Conservation (phyloP, 2,113 vertebrate genomes). For the Prochilodus magdalenae region DNA sequence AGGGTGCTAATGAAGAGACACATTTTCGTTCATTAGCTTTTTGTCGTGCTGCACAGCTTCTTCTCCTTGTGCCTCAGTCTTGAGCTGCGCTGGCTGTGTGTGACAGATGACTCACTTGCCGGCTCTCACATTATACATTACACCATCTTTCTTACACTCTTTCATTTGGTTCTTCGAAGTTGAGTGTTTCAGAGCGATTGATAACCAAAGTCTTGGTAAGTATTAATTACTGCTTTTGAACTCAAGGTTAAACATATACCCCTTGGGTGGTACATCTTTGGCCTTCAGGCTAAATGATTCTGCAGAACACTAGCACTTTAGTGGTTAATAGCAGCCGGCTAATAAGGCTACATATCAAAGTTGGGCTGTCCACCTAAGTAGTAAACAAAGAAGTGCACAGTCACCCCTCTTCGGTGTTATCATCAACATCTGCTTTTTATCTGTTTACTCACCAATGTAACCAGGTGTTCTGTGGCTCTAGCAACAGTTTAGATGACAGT, state of each 20-base stretch:
- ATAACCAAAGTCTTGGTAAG: not conserved
- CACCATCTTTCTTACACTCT: not conserved
- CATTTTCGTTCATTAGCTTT: constrained; percentile 61
- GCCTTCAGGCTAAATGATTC: not conserved
- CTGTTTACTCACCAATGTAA: too few relatives aligned
- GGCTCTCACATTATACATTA: not conserved
- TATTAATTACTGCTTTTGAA: not conserved
- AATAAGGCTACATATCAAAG: too few relatives aligned
- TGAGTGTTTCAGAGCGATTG: not conserved
- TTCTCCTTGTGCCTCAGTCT: not conserved
- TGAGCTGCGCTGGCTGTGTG: not conserved
- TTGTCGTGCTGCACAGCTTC: not conserved
- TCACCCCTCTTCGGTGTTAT: too few relatives aligned
- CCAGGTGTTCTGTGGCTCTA: too few relatives aligned
- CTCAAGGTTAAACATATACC: not conserved
- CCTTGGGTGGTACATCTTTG: not conserved
- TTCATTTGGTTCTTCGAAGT: not conserved
- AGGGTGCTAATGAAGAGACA: constrained; percentile 38
- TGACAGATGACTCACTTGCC: not conserved
- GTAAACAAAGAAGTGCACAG: too few relatives aligned
- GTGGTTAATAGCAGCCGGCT: too few relatives aligned
- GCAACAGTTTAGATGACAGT: too few relatives aligned
- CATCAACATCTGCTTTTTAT: too few relatives aligned
- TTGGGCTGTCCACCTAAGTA: too few relatives aligned
- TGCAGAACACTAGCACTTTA: too few relatives aligned